These are phyloP conservation scores for Pluvialis apricaria DNA, from an alignment of 2,113 vertebrate genomes.

Conservation along the genomic window DNA sequence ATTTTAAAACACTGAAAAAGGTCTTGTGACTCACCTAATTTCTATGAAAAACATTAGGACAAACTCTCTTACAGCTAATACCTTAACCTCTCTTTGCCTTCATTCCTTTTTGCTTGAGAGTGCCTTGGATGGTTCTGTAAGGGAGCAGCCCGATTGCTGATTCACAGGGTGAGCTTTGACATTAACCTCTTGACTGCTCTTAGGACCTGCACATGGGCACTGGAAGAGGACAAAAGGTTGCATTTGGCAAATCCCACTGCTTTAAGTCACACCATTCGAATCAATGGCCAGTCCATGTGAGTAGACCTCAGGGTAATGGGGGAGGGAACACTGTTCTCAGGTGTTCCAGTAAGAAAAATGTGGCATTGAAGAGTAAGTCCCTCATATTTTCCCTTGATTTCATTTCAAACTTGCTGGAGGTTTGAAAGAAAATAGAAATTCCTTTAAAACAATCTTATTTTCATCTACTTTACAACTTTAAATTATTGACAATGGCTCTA, in stretches of 20 bases:
- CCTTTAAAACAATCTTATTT: neutral
- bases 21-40: neutral
- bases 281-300: neutral
- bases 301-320: neutral
- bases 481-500: neutral
- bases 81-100: neutral
- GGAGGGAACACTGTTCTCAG: neutral
- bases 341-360: neutral
- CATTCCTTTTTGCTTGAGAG: neutral
- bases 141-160: neutral
- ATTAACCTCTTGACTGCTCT: neutral
- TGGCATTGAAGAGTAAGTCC: neutral
- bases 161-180: neutral
- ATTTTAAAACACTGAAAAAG: neutral
- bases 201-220: neutral
- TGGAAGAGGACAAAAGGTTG: neutral
- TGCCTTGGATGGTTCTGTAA: neutral
- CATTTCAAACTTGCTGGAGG: neutral
- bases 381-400: neutral
- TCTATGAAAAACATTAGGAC: neutral
- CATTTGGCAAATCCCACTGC: neutral
- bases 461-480: neutral
- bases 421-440: neutral
- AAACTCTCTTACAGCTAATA: neutral
- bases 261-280: neutral